Evolutionary conservation across 2,888 invertebrate species (phyloP), one percentile per base, ranked within the genome.

Genomic region (Apoda limacodes): DNA sequence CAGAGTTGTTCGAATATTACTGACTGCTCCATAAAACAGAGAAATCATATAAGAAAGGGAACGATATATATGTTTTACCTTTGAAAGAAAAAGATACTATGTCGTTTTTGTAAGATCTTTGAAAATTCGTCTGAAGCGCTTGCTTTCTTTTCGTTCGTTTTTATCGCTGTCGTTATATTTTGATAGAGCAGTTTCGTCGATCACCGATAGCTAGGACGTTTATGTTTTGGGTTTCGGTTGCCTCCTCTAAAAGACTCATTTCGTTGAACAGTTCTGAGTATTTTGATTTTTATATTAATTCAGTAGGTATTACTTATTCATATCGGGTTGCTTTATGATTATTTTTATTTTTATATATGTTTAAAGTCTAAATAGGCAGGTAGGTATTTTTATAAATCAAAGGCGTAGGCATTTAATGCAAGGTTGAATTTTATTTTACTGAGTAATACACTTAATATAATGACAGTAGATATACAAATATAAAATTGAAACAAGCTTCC

Each of bases 101-200:
- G 48, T 45, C 51, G 60, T 67, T 68, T 69, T 68, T 74, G 69
- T 70, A 60, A 62, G 70, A 70, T 71, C 72, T 75, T 78, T 71
- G 67, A 68, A 70, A 70, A 67, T 71, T 74, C 69, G 64, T 58
- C 58, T 67, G 66, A 63, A 70, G 62, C 62, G 65, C 69, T 76
- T 72, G 74, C 72, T 76, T 76, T 78, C 74, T 74, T 75, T 65
- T 65, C 70, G 67, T 72, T 74, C 74, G 75, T 62, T 76, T 76
- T 80, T 78, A 80, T 80, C 72, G 72, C 50, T 43, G 70, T 65
- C 76, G 76, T 80, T 80, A 80, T 72, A 70, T 76, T 78, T 80
- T 80, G 76, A 80, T 80, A 70, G 75, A 72, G 74, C 72, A 58
- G 69, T 78, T 74, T 60, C 57, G 60, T 51, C 48, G 67, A 75